A percentile compares a stretch with the other conserved stretches of the same genome.
phyloP scores from a whole-genome alignment of 1,140 invertebrate genomes.

The Macrotrachela quadricornifera region DNA sequence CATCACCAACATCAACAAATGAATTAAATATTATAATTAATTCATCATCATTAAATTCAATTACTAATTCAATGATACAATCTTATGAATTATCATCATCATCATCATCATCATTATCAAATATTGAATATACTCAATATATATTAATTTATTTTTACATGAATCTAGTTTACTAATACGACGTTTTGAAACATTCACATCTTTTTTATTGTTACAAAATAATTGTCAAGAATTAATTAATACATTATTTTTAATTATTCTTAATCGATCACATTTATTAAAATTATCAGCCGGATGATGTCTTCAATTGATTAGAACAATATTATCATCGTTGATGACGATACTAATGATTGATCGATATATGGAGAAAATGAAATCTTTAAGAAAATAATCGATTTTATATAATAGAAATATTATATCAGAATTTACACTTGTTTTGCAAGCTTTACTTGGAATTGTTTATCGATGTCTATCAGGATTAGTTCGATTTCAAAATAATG shows the following conservation, averaged over 20 bases:
- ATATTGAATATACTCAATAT: constrained; percentile 48
- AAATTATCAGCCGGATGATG: constrained; percentile 80
- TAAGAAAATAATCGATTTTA: constrained; percentile 61
- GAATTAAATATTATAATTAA: no score
- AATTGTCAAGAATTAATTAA: constrained; percentile 36
- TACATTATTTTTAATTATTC: constrained; percentile 50
- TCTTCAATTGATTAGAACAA: constrained; percentile 64
- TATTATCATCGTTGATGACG: constrained; percentile 77
- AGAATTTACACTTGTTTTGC: constrained; percentile 75
- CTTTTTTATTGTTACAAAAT: constrained; percentile 66
- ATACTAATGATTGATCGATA: constrained; percentile 59
- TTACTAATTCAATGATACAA: no score
- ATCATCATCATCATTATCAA: no score
- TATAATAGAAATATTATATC: constrained; percentile 77
- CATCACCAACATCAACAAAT: no score
- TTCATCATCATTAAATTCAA: no score
- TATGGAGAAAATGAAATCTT: constrained; percentile 45
- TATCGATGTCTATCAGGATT: constrained; percentile 62
- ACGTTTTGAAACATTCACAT: constrained; percentile 69
- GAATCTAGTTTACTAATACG: constrained; percentile 53
- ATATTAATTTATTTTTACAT: constrained; percentile 70
- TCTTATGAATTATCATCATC: constrained; percentile 61
- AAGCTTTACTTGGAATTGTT: constrained; percentile 73
- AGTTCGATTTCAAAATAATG: no score
- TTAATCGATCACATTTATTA: constrained; percentile 75